Conservation (phyloP, 2,888 invertebrate genomes). For the Aspidiotus destructor region DNA sequence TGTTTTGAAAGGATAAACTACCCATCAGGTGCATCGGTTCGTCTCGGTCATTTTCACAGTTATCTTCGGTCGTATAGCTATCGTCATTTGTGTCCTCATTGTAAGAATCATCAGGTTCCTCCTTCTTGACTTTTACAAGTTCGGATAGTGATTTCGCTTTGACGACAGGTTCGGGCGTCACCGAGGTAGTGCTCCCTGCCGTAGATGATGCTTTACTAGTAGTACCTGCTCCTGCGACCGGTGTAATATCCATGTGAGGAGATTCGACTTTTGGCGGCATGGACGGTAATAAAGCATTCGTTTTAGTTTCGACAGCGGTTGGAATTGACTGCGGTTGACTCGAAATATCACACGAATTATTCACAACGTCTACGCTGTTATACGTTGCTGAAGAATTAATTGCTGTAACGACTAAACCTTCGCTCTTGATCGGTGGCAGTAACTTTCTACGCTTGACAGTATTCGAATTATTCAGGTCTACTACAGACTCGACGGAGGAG, state of each 20-base stretch:
- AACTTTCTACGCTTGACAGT: slow-evolving; percentile 35
- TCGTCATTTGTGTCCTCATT: slow-evolving; percentile 32
- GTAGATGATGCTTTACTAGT: background rate
- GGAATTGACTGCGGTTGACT: slow-evolving; percentile 31
- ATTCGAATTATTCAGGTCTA: slow-evolving; percentile 32
- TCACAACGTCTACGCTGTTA: slow-evolving; percentile 34
- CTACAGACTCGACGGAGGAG: background rate
- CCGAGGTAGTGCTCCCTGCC: background rate
- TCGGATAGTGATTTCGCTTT: slow-evolving; percentile 32
- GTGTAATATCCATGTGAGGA: slow-evolving; percentile 29
- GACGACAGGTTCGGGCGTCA: background rate
- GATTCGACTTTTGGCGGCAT: slow-evolving; percentile 32
- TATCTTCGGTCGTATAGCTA: slow-evolving; percentile 29
- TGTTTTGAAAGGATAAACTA: slow-evolving; percentile 24
- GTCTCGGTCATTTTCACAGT: slow-evolving; percentile 25
- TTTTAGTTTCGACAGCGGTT: slow-evolving; percentile 34
- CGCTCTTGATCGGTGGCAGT: slow-evolving; percentile 35
- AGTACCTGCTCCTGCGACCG: slow-evolving; percentile 8
- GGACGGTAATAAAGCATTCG: slow-evolving; percentile 35
- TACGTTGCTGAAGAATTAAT: slow-evolving; percentile 34
- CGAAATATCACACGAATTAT: slow-evolving; percentile 34
- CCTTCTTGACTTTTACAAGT: slow-evolving; percentile 31
- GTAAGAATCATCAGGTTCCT: slow-evolving; percentile 27
- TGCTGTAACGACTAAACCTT: slow-evolving; percentile 35
- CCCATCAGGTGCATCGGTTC: slow-evolving; percentile 17